Conservation (phyloP, 2,113 vertebrate species). For the Sceloporus tristichus region DNA sequence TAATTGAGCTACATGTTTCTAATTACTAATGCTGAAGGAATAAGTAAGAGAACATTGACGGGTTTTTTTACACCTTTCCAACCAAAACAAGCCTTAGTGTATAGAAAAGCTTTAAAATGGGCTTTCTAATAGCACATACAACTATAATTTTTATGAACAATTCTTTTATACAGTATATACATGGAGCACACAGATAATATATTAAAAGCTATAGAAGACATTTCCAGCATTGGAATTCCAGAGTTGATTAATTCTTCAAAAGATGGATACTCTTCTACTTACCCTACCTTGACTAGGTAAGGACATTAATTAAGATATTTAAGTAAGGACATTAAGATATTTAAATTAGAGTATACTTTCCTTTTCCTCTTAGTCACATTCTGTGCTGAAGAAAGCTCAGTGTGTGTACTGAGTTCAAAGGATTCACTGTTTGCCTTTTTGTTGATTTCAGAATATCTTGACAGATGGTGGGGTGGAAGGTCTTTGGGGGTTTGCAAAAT, state of each 20-base stretch:
- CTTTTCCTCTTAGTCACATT: neutral
- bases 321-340: neutral
- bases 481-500: neutral
- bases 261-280: constrained; percentile 86
- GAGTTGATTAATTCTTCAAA: constrained; percentile 86
- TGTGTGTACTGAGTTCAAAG: neutral
- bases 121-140: constrained; percentile 16
- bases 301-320: neutral
- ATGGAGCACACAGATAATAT: constrained; percentile 88
- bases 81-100: neutral
- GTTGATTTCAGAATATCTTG: neutral
- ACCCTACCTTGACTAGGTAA: constrained; percentile 92
- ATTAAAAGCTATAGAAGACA: constrained; percentile 92
- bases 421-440: neutral
- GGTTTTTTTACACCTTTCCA: constrained; percentile 1
- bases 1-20: neutral
- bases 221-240: constrained; percentile 84
- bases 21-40: neutral
- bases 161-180: constrained; percentile 83
- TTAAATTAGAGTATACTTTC: neutral
- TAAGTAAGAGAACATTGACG: neutral
- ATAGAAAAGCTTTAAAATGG: constrained; percentile 8
- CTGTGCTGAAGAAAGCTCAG: neutral
- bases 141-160: constrained; percentile 34
- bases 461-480: neutral